These are phyloP conservation scores for Parazoanthus swiftii DNA, from an alignment of 92 coral and sea anemone genomes.

Conservation along the genomic window DNA sequence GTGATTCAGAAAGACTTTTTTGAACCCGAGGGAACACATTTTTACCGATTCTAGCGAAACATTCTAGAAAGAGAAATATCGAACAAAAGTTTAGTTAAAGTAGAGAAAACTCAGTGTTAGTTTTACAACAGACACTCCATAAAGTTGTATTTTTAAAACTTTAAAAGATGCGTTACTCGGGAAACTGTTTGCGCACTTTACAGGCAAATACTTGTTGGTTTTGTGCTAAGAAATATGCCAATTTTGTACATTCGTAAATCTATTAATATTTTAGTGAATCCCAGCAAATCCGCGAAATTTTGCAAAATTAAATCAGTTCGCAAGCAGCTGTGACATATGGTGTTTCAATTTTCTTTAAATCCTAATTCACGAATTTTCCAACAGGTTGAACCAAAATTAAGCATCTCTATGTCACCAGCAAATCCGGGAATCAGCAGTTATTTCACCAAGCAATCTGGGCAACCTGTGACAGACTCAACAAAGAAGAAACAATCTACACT, in stretches of 20 bases:
- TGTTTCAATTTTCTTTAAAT: no score
- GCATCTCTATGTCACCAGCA: not conserved
- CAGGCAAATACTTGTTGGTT: not conserved
- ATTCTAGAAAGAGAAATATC: not conserved
- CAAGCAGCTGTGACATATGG: not conserved
- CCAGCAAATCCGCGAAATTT: not conserved
- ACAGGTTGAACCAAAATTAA: conserved; percentile 5
- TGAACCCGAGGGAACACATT: not conserved
- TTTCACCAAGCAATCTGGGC: conserved; percentile 52
- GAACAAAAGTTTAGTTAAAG: not conserved
- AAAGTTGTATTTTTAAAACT: no score
- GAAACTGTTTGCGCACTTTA: not conserved
- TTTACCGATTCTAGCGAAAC: not conserved
- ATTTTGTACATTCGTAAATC: no score
- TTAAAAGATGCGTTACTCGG: not conserved
- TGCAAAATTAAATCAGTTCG: not conserved
- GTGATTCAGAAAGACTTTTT: no score
- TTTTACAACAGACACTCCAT: not conserved
- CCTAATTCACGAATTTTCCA: not conserved
- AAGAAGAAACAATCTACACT: conserved; percentile 74
- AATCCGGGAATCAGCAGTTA: conserved; percentile 69
- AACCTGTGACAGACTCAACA: conserved; percentile 60
- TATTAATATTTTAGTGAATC: not conserved
- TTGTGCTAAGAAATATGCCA: not conserved
- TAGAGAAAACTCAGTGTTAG: not conserved